Base-by-base conservation (phyloP, 2,797 vertebrate species). In the Denticeps clupeoides region DNA sequence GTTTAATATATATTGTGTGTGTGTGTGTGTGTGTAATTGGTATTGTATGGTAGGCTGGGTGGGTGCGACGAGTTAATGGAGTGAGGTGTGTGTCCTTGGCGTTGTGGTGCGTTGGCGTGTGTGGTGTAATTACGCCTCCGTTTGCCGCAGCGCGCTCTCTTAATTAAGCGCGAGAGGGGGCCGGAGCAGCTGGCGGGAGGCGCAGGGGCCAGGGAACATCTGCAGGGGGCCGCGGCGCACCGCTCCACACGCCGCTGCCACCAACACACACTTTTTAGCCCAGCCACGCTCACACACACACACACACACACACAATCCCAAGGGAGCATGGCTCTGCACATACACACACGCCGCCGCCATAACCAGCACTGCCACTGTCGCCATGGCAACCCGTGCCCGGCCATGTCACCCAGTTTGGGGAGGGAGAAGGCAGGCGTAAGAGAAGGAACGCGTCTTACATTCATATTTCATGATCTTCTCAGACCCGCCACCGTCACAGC, bases 161-260 rank as follows among this genome's bases (percentile, higher is more conserved):
- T 91, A 94, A 94, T 95, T 93, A 93, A 88, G 83, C 87, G 80
- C 84, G 78, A 73, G 80, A 65, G 50, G 69, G 83, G 86, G 87
- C 88, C 75, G 85, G 86, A 87, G 88, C 89, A 93, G 88, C 90
- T 94, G 90, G 88, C 88, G 87, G 86, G 87, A 90, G 86, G 85
- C 86, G 76, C 83, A 78, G 82, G 83, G 87, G 87, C 86, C 89
- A 85, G 72, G 86, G 87, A 93, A 93, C 89, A 93, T 94, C 90
- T 94, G 89, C 89, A 90, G 86, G 73, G 76, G 72, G 70, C 64
- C n/a, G 33, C 10, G 18, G 44, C 11, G 12, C 10, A 18, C 44
- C 12, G 29, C 5, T 29, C 9, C 2, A 32, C 31, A 24, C 22
- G 15, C 5, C n/a, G 32, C 3, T 49, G 53, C 45, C 49, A 55